A percentile compares a stretch with the other conserved stretches of the same genome.
Conservation (phyloP, 2,888 invertebrate genomes). For the Meiosimyza decipiens region DNA sequence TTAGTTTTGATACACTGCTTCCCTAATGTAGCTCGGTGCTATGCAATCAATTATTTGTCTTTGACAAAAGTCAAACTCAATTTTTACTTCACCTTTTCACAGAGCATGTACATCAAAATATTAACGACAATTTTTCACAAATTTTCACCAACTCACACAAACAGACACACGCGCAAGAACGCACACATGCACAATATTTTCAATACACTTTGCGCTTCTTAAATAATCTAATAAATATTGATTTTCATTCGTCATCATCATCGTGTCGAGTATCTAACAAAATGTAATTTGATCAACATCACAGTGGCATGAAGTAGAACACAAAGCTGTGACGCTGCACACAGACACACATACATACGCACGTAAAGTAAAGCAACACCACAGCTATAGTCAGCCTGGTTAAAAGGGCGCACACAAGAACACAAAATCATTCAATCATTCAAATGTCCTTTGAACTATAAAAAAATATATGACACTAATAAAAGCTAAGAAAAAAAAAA, state of each 20-base stretch:
- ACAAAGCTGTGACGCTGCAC: slow-evolving; percentile 51
- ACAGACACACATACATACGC: slow-evolving; percentile 36
- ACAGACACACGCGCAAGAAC: background rate
- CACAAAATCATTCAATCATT: slow-evolving; percentile 61
- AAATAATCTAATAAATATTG: slow-evolving; percentile 64
- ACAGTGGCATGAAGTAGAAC: slow-evolving; percentile 31
- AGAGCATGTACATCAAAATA: background rate
- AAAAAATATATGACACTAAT: slow-evolving; percentile 66
- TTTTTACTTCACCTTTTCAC: too few relatives aligned
- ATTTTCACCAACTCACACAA: slow-evolving; percentile 17
- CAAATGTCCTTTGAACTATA: slow-evolving; percentile 66
- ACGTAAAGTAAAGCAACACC: background rate
- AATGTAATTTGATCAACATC: slow-evolving; percentile 28
- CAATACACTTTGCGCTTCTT: background rate
- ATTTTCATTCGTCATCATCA: slow-evolving; percentile 61
- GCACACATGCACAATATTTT: background rate
- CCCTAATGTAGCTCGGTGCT: too few relatives aligned
- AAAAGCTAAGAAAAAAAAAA: slow-evolving; percentile 56
- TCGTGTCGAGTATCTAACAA: slow-evolving; percentile 21
- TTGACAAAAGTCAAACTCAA: too few relatives aligned
- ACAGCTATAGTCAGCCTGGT: slow-evolving; percentile 12
- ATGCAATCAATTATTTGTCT: too few relatives aligned
- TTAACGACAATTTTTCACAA: slow-evolving; percentile 16
- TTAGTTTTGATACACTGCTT: too few relatives aligned
- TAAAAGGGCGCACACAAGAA: slow-evolving; percentile 31